phyloP scores from a whole-genome alignment of 2,888 invertebrate genomes.

The Harmothoe impar region DNA sequence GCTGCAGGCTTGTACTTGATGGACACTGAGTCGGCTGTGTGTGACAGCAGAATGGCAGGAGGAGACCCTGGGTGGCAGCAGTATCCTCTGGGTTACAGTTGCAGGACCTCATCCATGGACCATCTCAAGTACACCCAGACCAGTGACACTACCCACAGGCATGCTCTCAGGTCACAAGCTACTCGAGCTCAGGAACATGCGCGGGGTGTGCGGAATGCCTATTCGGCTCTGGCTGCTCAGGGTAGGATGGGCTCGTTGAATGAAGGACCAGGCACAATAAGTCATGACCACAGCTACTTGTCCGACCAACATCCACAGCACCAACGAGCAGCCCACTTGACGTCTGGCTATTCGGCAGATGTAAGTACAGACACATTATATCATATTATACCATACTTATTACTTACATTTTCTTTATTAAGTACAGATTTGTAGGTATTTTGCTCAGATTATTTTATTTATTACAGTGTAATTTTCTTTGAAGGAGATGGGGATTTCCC shows the following conservation, averaged over 20 bases:
- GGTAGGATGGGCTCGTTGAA: neutral
- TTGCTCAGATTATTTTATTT: too few species aligned
- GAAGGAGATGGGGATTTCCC: too few species aligned
- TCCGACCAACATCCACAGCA: neutral
- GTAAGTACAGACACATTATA: too few species aligned
- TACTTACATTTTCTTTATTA: too few species aligned
- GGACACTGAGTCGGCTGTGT: too few species aligned
- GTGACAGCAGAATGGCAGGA: too few species aligned
- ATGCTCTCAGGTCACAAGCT: neutral
- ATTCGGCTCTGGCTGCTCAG: neutral
- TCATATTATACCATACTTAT: too few species aligned
- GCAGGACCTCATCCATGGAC: neutral
- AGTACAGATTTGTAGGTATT: too few species aligned
- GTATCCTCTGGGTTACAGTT: neutral
- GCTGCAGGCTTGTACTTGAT: too few species aligned
- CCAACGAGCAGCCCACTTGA: neutral
- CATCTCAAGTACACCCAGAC: too few species aligned
- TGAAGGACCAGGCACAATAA: neutral
- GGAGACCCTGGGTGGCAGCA: neutral
- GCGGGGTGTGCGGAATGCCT: slow-evolving; percentile 8
- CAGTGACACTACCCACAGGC: neutral
- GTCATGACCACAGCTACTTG: slow-evolving; percentile 21
- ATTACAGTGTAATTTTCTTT: too few species aligned
- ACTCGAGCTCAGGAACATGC: neutral
- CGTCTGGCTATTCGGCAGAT: too few species aligned